phyloP scores from a whole-genome alignment of 35 echinoderm and acorn worm genomes.

The Diadema setosum region DNA sequence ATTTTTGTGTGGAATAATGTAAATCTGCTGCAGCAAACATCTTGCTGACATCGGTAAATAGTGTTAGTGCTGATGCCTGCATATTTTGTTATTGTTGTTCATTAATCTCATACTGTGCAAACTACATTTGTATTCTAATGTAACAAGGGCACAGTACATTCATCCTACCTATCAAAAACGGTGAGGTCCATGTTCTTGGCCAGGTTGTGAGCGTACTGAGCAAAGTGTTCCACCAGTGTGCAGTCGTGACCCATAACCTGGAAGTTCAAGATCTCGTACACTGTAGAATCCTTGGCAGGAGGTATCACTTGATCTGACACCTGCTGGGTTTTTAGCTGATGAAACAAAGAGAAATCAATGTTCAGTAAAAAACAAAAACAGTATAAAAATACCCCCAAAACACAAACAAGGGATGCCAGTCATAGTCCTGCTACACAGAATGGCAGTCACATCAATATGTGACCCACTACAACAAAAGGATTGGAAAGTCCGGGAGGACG shows the following conservation, averaged over 20 bases:
- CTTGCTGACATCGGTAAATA: no score
- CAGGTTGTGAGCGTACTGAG: conserved; percentile 84
- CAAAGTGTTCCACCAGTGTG: conserved; percentile 80
- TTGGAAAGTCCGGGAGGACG: neutral
- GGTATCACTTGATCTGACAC: conserved; percentile 83
- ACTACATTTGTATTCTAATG: no score
- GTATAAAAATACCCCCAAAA: neutral
- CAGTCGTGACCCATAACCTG: conserved; percentile 72
- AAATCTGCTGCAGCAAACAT: no score
- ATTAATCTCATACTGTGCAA: no score
- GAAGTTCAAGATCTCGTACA: conserved; percentile 71
- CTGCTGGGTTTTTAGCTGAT: conserved; percentile 61
- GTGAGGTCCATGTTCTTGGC: conserved; percentile 77
- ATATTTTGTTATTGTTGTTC: no score
- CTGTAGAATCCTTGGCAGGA: conserved; percentile 28
- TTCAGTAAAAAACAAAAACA: neutral
- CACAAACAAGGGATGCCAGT: neutral
- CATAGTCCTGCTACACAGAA: neutral
- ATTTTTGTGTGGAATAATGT: no score
- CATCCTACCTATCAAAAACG: conserved; percentile 69
- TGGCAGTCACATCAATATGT: neutral
- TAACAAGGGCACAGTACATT: neutral
- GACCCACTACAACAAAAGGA: neutral
- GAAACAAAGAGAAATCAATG: neutral
- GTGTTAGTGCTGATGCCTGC: no score